Conservation (phyloP, 2,113 vertebrate genomes). For the Dolichallabes microphthalmus region DNA sequence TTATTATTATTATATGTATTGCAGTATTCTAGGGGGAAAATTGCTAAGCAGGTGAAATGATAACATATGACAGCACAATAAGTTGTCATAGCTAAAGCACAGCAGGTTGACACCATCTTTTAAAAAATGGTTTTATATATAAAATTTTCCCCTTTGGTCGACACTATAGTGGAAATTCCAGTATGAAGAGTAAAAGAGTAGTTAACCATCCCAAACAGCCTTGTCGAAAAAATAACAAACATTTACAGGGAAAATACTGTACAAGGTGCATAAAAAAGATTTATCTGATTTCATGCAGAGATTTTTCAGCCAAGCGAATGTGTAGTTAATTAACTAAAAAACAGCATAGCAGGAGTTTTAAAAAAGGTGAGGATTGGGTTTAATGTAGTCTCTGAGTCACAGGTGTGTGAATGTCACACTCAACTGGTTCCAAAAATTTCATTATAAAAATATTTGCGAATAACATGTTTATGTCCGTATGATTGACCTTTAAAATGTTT, state of each 20-base stretch:
- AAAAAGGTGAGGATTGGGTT: background rate
- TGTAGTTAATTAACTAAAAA: conserved; percentile 7
- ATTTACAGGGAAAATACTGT: background rate
- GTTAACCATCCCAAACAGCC: background rate
- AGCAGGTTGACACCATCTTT: background rate
- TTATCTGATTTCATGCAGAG: background rate
- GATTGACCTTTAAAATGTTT: background rate
- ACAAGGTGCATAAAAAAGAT: background rate
- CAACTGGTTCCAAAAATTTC: background rate
- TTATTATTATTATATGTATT: background rate
- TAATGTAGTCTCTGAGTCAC: background rate
- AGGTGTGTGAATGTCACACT: background rate
- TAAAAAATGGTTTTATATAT: background rate
- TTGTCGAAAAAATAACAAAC: background rate
- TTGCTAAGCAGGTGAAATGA: background rate
- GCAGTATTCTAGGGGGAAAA: background rate
- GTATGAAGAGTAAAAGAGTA: background rate
- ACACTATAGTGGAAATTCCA: background rate
- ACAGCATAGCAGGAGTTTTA: conserved; percentile 3
- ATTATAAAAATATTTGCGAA: background rate
- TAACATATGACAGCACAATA: background rate
- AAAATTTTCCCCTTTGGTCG: background rate
- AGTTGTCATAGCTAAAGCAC: background rate
- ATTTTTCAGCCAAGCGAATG: background rate
- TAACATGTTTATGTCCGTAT: background rate